Evolutionary conservation across 2,888 invertebrate genomes (phyloP).

Genomic region (Diachrysia chrysitis): DNA sequence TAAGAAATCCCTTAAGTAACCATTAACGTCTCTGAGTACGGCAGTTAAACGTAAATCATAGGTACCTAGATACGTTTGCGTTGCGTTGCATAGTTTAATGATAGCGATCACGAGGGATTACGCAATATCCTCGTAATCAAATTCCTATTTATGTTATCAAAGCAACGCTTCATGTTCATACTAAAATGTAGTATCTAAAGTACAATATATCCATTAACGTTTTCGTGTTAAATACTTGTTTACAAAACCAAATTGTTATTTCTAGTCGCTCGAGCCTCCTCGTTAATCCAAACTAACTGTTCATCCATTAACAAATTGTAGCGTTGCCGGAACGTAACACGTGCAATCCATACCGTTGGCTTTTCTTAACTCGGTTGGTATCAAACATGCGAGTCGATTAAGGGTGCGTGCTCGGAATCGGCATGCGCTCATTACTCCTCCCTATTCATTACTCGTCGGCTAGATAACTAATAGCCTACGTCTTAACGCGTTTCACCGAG

Average conservation of each 20-base stretch:
- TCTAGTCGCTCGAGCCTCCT: constrained; percentile 65
- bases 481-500: constrained; percentile 73
- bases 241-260: constrained; percentile 65
- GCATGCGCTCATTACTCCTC: constrained; percentile 83
- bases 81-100: constrained; percentile 34
- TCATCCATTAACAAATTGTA: constrained; percentile 67
- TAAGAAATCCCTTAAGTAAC: no score
- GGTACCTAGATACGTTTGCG: constrained; percentile 16
- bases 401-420: constrained; percentile 83
- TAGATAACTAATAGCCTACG: constrained; percentile 83
- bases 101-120: constrained; percentile 32
- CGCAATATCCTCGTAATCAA: constrained; percentile 42
- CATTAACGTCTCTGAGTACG: no score
- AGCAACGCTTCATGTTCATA: constrained; percentile 30
- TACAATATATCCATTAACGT: constrained; percentile 54
- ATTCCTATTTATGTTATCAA: constrained; percentile 47
- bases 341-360: constrained; percentile 68
- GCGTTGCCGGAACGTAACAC: constrained; percentile 68
- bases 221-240: constrained; percentile 65
- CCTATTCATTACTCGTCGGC: constrained; percentile 82
- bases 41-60: not conserved
- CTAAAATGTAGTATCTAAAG: constrained; percentile 28
- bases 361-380: constrained; percentile 56
- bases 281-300: constrained; percentile 74
- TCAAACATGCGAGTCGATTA: constrained; percentile 74